Conservation (phyloP, 2,888 invertebrate genomes). For the Cosmia trapezina region DNA sequence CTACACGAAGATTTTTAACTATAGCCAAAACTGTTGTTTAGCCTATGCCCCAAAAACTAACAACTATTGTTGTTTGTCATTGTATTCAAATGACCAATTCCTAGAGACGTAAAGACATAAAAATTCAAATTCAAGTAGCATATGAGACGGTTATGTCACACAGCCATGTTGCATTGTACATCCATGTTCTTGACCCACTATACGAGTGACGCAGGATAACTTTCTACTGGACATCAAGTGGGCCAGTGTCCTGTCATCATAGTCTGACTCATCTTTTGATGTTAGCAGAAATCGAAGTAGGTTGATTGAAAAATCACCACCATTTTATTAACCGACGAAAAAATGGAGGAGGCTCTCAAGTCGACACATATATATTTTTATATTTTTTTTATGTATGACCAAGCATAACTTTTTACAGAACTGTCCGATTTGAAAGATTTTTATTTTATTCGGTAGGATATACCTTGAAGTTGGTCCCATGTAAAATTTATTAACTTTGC, state of each 20-base stretch:
- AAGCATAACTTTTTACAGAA: too few relatives aligned
- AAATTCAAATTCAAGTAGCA: slow-evolving; percentile 4
- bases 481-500: too few relatives aligned
- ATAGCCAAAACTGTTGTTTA: neutral
- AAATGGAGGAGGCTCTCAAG: too few relatives aligned
- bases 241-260: slow-evolving; percentile 34
- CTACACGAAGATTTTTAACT: neutral
- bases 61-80: neutral
- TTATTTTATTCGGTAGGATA: too few relatives aligned
- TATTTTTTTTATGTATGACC: too few relatives aligned
- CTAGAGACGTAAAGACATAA: neutral
- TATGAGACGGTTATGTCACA: slow-evolving; percentile 58
- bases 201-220: slow-evolving; percentile 56
- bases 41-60: neutral
- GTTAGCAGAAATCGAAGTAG: slow-evolving; percentile 13
- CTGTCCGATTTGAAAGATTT: too few relatives aligned
- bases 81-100: slow-evolving; percentile 17
- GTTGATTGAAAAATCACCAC: neutral
- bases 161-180: slow-evolving; percentile 60
- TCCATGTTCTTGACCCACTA: slow-evolving; percentile 72
- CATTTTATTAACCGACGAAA: too few relatives aligned
- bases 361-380: too few relatives aligned
- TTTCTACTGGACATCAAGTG: slow-evolving; percentile 65
- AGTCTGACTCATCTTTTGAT: slow-evolving; percentile 37
- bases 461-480: too few relatives aligned